Conservation (phyloP, 1,140 invertebrate genomes). For the Caerostris darwini region DNA sequence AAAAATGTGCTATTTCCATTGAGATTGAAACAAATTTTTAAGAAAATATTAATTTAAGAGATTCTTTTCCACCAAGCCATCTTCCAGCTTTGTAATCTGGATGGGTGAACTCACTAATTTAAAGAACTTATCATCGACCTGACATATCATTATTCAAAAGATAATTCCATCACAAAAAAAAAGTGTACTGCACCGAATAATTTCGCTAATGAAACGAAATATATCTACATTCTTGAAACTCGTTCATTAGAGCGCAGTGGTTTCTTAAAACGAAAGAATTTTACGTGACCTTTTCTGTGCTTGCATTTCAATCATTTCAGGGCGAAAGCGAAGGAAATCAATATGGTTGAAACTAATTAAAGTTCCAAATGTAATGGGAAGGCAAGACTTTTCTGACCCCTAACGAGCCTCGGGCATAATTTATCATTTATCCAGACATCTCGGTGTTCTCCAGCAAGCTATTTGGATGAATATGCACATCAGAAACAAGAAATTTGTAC, state of each 20-base stretch:
- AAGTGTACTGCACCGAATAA: neutral
- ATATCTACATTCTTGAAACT: neutral
- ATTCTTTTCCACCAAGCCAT: neutral
- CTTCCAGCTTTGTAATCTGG: neutral
- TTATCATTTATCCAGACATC: slow-evolving; percentile 14
- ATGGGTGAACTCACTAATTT: too few relatives aligned
- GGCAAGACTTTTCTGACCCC: neutral
- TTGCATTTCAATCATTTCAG: neutral
- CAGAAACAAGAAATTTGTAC: neutral
- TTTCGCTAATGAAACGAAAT: neutral
- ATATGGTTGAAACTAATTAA: slow-evolving; percentile 50
- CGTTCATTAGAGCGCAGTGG: neutral
- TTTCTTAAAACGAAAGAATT: neutral
- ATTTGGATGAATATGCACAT: neutral
- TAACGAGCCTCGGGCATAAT: slow-evolving; percentile 1
- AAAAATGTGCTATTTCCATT: too few relatives aligned
- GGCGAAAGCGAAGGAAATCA: neutral
- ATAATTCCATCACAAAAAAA: neutral
- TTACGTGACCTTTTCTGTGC: neutral
- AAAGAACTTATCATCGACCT: too few relatives aligned
- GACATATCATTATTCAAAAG: too few relatives aligned
- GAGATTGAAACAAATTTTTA: too few relatives aligned
- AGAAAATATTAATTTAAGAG: too few relatives aligned
- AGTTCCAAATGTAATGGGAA: slow-evolving; percentile 34
- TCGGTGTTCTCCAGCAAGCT: neutral